Conservation (phyloP, 2,797 vertebrate species). For the Micromesistius poutassou region DNA sequence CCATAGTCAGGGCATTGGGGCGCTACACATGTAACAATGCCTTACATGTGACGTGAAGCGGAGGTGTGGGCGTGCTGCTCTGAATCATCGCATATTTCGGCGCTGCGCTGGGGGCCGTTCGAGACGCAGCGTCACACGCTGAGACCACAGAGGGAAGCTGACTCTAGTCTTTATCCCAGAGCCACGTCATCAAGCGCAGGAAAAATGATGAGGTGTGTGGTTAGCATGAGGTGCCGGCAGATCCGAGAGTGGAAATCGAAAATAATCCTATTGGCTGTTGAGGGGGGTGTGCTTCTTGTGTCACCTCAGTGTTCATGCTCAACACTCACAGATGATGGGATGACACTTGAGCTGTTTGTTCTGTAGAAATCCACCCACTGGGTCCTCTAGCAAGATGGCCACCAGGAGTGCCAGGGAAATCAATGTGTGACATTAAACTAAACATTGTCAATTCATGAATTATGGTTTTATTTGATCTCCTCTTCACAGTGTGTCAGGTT, state of each 20-base stretch:
- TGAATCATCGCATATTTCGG: conserved; percentile 45
- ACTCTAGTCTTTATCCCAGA: conserved; percentile 51
- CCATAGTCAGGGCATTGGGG: too few relatives aligned
- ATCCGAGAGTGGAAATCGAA: conserved; percentile 23
- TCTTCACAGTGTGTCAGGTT: too few relatives aligned
- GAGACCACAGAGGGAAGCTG: conserved; percentile 31
- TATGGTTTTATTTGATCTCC: too few relatives aligned
- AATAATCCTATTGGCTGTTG: conserved; percentile 22
- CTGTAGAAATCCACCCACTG: too few relatives aligned
- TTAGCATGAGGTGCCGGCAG: conserved; percentile 33
- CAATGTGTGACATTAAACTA: too few relatives aligned
- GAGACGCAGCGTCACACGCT: conserved; percentile 31
- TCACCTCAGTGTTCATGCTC: conserved; percentile 9
- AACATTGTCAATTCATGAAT: too few relatives aligned
- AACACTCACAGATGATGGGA: background rate
- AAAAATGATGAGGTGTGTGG: conserved; percentile 38
- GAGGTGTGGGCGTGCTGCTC: conserved; percentile 23
- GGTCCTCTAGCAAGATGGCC: too few relatives aligned
- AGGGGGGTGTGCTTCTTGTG: conserved; percentile 17
- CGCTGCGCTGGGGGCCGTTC: conserved; percentile 8
- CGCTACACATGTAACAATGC: too few relatives aligned
- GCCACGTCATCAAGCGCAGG: conserved; percentile 45
- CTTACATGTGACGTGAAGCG: conserved; percentile 21
- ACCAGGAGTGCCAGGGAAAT: too few relatives aligned
- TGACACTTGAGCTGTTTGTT: too few relatives aligned